A percentile compares a stretch with the other conserved stretches of the same genome.
Evolutionary conservation across 2,797 vertebrate genomes (phyloP).

Genomic region (Oreochromis grahami): DNA sequence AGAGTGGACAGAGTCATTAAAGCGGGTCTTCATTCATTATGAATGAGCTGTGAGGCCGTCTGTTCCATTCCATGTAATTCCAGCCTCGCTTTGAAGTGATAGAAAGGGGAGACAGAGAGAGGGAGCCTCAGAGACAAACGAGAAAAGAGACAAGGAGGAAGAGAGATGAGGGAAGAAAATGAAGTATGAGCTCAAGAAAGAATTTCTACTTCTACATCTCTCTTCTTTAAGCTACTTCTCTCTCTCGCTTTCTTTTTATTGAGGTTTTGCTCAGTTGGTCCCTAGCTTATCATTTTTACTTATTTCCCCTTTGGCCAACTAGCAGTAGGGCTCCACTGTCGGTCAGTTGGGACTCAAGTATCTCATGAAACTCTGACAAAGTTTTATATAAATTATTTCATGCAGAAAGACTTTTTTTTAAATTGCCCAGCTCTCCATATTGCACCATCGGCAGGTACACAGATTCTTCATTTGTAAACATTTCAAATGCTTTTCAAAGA

Average conservation of each 20-base stretch:
- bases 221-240: not conserved
- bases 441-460: not conserved
- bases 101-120: conserved; percentile 17
- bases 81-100: conserved; percentile 59
- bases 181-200: not conserved
- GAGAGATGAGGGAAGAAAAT: conserved; percentile 4
- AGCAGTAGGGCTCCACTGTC: not conserved
- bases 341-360: not conserved
- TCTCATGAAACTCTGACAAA: not conserved
- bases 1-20: conserved; percentile 65
- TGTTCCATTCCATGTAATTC: conserved; percentile 61
- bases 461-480: not conserved
- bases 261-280: not conserved
- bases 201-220: not conserved
- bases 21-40: conserved; percentile 70
- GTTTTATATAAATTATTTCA: not conserved
- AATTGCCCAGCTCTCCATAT: not conserved
- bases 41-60: conserved; percentile 64
- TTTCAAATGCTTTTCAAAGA: not conserved
- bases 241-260: not conserved
- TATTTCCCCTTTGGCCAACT: not conserved
- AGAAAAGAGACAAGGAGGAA: not conserved
- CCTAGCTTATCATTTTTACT: not conserved
- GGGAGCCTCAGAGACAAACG: conserved; percentile 10
- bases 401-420: not conserved